Conservation (phyloP, 2,113 vertebrate species). For the Turdus rufiventris region DNA sequence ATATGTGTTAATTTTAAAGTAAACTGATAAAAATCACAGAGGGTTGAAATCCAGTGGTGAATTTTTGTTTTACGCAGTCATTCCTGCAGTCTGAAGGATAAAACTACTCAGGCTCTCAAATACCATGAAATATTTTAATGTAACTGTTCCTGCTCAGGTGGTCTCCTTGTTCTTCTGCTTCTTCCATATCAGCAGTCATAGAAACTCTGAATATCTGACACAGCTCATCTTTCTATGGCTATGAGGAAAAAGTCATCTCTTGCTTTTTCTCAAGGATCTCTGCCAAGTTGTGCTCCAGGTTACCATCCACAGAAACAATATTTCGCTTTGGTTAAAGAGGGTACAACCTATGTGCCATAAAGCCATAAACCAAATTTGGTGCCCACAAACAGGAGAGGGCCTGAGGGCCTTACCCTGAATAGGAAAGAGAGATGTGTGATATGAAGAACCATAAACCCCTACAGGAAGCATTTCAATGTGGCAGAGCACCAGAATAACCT, state of each 20-base stretch:
- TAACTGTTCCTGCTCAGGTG: background rate
- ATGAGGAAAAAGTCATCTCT: background rate
- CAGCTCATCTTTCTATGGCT: background rate
- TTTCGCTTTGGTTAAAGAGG: background rate
- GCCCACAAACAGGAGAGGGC: background rate
- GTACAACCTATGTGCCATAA: background rate
- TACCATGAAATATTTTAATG: background rate
- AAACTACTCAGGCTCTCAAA: background rate
- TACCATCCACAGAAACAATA: background rate
- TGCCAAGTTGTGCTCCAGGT: background rate
- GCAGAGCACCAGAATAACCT: background rate
- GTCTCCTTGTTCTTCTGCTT: background rate
- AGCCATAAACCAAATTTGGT: background rate
- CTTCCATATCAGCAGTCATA: background rate
- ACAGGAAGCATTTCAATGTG: rapidly evolving
- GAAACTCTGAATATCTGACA: background rate
- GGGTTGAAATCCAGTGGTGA: background rate
- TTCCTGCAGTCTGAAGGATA: background rate
- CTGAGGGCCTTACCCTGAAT: too few species aligned
- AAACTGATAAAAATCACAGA: background rate
- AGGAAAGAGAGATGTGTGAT: background rate
- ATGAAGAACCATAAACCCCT: rapidly evolving
- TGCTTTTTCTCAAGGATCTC: background rate
- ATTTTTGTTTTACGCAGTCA: background rate
- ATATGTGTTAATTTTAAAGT: background rate